Evolutionary conservation across 2,888 invertebrate genomes (phyloP).

Genomic region (Xestia ashworthii): DNA sequence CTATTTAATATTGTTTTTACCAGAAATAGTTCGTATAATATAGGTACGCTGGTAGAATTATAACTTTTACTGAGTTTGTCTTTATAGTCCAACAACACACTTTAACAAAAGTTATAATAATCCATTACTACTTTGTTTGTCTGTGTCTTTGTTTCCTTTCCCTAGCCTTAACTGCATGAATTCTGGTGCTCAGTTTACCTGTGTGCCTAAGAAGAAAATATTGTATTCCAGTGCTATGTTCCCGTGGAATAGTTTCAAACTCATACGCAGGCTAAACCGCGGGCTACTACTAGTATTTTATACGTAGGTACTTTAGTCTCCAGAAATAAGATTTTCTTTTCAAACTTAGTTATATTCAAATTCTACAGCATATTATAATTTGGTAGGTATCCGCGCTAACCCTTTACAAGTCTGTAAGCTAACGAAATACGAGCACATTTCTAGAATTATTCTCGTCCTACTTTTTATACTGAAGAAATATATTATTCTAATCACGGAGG

Average conservation of each 20-base stretch:
- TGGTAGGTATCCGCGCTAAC: conserved; percentile 25
- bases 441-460: conserved; percentile 33
- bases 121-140: neutral
- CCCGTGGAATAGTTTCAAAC: neutral
- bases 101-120: neutral
- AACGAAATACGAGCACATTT: conserved; percentile 44
- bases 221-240: neutral
- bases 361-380: conserved; percentile 26
- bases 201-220: neutral
- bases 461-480: conserved; percentile 52
- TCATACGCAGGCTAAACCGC: neutral
- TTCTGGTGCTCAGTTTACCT: neutral
- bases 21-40: neutral
- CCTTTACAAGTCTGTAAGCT: conserved; percentile 45
- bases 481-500: conserved; percentile 69
- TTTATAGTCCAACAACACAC: too few species aligned
- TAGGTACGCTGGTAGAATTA: neutral
- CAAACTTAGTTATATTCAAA: conserved; percentile 28
- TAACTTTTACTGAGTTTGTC: neutral
- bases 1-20: neutral
- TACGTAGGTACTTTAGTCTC: neutral
- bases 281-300: neutral
- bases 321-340: conserved; percentile 19
- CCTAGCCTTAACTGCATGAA: neutral
- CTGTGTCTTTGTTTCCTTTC: neutral